Evolutionary conservation across 2,797 vertebrate genomes (phyloP).

Genomic region (Gila robusta): DNA sequence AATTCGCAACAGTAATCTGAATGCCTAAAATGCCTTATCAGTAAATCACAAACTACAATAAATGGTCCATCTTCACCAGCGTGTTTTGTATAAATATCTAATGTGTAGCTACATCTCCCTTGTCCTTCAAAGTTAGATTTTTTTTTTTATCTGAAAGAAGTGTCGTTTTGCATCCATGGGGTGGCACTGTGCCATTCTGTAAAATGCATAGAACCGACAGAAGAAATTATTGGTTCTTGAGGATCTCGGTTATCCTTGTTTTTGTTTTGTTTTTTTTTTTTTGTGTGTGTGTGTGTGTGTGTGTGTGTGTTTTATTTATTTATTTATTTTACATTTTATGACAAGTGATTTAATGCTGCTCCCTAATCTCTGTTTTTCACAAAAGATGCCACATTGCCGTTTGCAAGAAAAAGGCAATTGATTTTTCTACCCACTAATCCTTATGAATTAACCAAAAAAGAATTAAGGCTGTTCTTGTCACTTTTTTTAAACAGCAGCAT

Average conservation of each 20-base stretch:
- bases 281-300: no score
- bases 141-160: no score
- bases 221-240: not conserved
- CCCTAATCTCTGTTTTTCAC: constrained; percentile 18
- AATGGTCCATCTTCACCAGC: not conserved
- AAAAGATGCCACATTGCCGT: constrained; percentile 29
- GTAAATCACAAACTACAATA: not conserved
- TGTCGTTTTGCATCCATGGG: constrained; percentile 6
- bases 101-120: not conserved
- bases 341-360: constrained; percentile 35
- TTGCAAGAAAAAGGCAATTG: constrained; percentile 20
- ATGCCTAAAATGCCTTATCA: not conserved
- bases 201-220: not conserved
- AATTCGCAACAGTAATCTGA: not conserved
- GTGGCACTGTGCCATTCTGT: constrained; percentile 38
- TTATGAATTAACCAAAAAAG: constrained; percentile 22
- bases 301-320: no score
- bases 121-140: not conserved
- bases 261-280: no score
- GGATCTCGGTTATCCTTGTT: not conserved
- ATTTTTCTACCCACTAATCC: constrained; percentile 21
- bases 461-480: not conserved
- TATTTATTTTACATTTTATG: constrained; percentile 6
- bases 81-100: not conserved
- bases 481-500: not conserved